Base-by-base conservation (phyloP, 2,888 invertebrate species). In the Plutella xylostella region DNA sequence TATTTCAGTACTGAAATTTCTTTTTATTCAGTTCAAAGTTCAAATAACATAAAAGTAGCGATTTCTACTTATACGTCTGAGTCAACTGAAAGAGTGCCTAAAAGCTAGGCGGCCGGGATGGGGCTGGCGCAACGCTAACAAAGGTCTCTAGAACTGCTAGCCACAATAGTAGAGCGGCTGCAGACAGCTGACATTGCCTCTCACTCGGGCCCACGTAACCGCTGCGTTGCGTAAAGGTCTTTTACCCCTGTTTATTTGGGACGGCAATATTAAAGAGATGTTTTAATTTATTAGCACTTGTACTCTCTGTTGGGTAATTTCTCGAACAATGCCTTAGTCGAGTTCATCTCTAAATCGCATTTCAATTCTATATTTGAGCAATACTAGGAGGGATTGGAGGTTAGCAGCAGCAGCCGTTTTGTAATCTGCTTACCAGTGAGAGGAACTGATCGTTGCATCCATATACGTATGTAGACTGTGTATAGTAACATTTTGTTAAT, bases 211-310 rank as follows among this genome's bases (percentile, higher is more conserved):
- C 43, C 56, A 77, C 80, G 79, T 79, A 82, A 83, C 72, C 42
- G 30, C 45, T 46, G 15, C 51, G 42, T 43, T 83, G 78, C 68
- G 79, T 77, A 82, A 82, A 80, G 78, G 80, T 70, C 79, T 74
- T 79, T 83, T 78, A 73, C 80, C 76, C 79, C 66, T 80, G 74
- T 72, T 77, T 80, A 76, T 82, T 77, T 78, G 72, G 80, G 77
- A 80, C 82, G 69, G 56, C 57, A 63, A 59, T 70, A 68, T 65
- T 65, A 68, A 68, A 72, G 62, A 65, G 71, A 72, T 77, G 72
- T 74, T 72, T 77, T 73, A 70, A 77, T 79, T 78, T 69, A 68
- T 73, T 73, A 76, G 61, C 76, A 72, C 69, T 70, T 64, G 60
- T 53, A 55, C 54, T 54, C 53, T 52, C 48, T 55, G 57, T 77